Evolutionary conservation across 2,888 invertebrate species (phyloP), one percentile per base, ranked within the genome.

Genomic region (Idaea dimidiata): DNA sequence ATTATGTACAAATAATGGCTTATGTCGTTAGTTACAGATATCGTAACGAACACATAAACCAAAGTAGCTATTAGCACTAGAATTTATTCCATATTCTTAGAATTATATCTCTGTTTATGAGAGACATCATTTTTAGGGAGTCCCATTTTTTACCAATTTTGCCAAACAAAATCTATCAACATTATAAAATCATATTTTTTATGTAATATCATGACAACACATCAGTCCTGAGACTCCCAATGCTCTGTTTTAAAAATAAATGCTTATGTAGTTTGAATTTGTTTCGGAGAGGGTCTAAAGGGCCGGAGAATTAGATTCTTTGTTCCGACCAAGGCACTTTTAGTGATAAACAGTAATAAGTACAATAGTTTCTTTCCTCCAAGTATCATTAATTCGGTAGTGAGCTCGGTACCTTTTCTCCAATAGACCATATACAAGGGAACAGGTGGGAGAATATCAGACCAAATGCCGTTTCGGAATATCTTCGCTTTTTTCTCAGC

Each of bases 391-490:
- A 88, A 18, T 43, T 83, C 79, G 33, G 66, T 66, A 16, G 80
- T 69, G 0, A 83, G 17, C 66, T 83, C 76, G 58, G 81, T 79
- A 8, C 87, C 84, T 73, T 88, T 91, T 54, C 91, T 81, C 89
- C 89, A 91, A 64, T 84, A 87, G 16, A 84, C 72, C 8, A 88
- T 71, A 71, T 91, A 89, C 0, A 76, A 3, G 0, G 92, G 92
- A 31, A 89, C 64, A 3, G 91, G 91, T 8, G 91, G 91, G 2
- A 92, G 82, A n/a, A 70, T 75, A 6, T 93, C 89, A 5, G 86
- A 88, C 93, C 93, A 93, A 58, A 92, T 82, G 4, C 93, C 93
- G 69, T 88, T 87, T 10, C 93, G 80, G 61, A 78, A 83, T 54
- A 74, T 83, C 64, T 86, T 89, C 7, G 93, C 93, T 17, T 70